Conservation (phyloP, 2,888 invertebrate genomes). For the Liposcelis brunnea region DNA sequence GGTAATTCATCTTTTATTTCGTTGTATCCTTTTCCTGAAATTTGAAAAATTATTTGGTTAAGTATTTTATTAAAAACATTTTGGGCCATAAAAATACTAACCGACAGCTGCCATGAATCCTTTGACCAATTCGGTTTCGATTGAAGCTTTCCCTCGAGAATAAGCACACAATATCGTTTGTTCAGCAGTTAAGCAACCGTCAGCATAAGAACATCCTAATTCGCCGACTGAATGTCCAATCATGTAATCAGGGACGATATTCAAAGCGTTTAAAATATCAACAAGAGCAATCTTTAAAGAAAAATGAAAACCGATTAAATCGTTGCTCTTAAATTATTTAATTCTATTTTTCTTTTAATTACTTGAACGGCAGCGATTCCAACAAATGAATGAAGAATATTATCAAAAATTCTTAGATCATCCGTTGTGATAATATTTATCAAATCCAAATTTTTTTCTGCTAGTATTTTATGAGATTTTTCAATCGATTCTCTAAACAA, state of each 20-base stretch:
- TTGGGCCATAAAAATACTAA: too few relatives aligned
- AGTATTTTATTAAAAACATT: too few relatives aligned
- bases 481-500: slow-evolving; percentile 46
- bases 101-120: slow-evolving; percentile 38
- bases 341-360: slow-evolving; percentile 6
- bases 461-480: slow-evolving; percentile 38
- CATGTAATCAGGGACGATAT: slow-evolving; percentile 52
- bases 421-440: slow-evolving; percentile 39
- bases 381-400: slow-evolving; percentile 51
- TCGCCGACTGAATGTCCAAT: slow-evolving; percentile 53
- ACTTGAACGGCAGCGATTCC: slow-evolving; percentile 54
- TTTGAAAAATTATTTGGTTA: too few relatives aligned
- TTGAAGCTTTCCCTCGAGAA: slow-evolving; percentile 32
- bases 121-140: slow-evolving; percentile 24
- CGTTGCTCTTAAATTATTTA: too few relatives aligned
- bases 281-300: slow-evolving; percentile 37
- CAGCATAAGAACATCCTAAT: slow-evolving; percentile 45
- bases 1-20: slow-evolving; percentile 27
- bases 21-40: slow-evolving; percentile 15
- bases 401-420: slow-evolving; percentile 42
- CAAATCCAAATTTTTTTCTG: slow-evolving; percentile 43
- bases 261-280: slow-evolving; percentile 41
- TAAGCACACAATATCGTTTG: slow-evolving; percentile 42
- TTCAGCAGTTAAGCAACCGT: slow-evolving; percentile 40
- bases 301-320: too few relatives aligned